phyloP scores from a whole-genome alignment of 2,113 vertebrate species.

The Bothrops jararaca region DNA sequence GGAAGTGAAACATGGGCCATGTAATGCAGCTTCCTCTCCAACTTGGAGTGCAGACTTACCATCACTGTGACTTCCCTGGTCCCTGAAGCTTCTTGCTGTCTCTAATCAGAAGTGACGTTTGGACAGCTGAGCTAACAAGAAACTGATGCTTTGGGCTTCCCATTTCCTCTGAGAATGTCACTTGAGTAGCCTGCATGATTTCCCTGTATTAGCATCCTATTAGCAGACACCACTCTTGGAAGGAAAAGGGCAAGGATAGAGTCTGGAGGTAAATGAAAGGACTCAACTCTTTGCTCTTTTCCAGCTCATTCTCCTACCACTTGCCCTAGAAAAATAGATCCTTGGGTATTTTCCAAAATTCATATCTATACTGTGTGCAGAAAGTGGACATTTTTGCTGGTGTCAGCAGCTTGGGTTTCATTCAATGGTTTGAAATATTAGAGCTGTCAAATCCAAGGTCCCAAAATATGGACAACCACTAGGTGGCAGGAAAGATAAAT shows the following conservation, averaged over 20 bases:
- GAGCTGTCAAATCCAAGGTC: background rate
- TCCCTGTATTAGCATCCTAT: conserved; percentile 49
- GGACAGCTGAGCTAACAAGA: conserved; percentile 31
- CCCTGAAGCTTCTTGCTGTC: conserved; percentile 20
- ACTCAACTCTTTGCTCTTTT: background rate
- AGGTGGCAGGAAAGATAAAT: background rate
- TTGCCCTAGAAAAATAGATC: background rate
- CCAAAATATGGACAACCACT: background rate
- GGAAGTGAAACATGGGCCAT: background rate
- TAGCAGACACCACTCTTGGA: conserved; percentile 10
- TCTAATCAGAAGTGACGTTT: conserved; percentile 56
- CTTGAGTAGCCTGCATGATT: conserved; percentile 36
- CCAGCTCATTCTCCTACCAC: background rate
- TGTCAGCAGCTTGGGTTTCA: background rate
- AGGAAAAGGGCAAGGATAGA: background rate
- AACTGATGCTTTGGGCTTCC: conserved; percentile 44
- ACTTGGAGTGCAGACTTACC: background rate
- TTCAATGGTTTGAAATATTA: background rate
- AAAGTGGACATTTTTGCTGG: background rate
- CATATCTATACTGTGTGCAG: background rate
- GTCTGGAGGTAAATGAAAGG: background rate
- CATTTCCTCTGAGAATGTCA: conserved; percentile 39
- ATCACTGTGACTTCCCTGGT: background rate
- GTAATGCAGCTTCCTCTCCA: background rate
- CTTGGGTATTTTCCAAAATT: background rate